Evolutionary conservation across 1,140 invertebrate species (phyloP).

Genomic region (Idris sp.): DNA sequence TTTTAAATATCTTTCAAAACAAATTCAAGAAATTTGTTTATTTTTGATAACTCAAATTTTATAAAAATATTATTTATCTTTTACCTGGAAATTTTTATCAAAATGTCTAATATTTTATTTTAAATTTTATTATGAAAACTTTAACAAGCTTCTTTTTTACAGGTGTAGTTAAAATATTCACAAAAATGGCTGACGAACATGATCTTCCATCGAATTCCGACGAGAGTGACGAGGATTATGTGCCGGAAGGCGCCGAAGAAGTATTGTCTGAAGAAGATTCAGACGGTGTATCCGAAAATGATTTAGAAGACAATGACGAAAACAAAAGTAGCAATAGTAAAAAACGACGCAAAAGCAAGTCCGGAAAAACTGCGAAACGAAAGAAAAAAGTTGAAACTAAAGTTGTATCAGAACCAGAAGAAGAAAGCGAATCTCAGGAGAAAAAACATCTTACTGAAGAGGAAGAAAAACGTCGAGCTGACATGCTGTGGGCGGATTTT

Average conservation of each 20-base stretch:
- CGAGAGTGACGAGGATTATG: slow-evolving; percentile 74
- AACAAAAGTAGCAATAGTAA: slow-evolving; percentile 59
- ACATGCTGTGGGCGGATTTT: slow-evolving; percentile 87
- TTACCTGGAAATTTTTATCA: too few species aligned
- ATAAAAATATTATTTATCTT: too few species aligned
- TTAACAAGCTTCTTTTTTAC: too few species aligned
- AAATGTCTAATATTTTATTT: too few species aligned
- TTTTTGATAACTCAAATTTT: too few species aligned
- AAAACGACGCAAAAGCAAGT: slow-evolving; percentile 37
- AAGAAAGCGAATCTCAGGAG: slow-evolving; percentile 32
- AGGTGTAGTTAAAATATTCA: slow-evolving; percentile 6
- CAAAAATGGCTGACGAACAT: slow-evolving; percentile 39
- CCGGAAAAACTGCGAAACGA: slow-evolving; percentile 29
- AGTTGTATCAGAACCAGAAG: slow-evolving; percentile 43
- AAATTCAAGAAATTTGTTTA: too few species aligned
- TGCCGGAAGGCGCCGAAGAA: slow-evolving; percentile 69
- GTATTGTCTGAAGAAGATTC: slow-evolving; percentile 71
- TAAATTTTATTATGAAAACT: too few species aligned
- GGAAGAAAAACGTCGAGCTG: slow-evolving; percentile 83
- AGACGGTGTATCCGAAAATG: slow-evolving; percentile 68
- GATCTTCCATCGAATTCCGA: slow-evolving; percentile 70
- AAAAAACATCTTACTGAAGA: slow-evolving; percentile 60
- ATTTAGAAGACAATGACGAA: slow-evolving; percentile 68
- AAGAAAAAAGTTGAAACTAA: slow-evolving; percentile 40
- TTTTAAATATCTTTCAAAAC: too few species aligned